A percentile compares a stretch with the other conserved stretches of the same genome.
Evolutionary conservation across 2,888 invertebrate genomes (phyloP).

Genomic region (Aspidapion aeneum): DNA sequence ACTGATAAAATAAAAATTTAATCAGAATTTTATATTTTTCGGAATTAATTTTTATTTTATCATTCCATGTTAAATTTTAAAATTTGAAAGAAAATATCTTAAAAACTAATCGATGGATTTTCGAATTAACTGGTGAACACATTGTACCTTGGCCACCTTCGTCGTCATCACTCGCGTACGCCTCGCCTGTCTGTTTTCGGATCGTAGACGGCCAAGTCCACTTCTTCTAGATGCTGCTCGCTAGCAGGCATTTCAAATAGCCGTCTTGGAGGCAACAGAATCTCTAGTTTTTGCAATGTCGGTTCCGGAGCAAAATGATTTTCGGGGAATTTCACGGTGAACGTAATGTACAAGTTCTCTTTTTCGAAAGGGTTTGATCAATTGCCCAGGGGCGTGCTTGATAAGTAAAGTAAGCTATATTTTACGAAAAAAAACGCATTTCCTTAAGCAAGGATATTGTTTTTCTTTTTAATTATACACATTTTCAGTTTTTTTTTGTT

Average conservation of each 20-base stretch:
- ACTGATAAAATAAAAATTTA: no score
- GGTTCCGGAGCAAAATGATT: constrained; percentile 71
- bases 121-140: constrained; percentile 84
- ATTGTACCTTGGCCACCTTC: constrained; percentile 59
- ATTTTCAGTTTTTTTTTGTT: no score
- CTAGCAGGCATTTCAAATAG: constrained; percentile 68
- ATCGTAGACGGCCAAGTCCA: constrained; percentile 73
- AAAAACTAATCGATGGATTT: no score
- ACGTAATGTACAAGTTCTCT: constrained; percentile 83
- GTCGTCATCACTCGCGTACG: constrained; percentile 68
- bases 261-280: constrained; percentile 69
- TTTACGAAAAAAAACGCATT: no score
- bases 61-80: no score
- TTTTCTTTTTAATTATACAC: no score
- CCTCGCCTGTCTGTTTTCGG: constrained; percentile 62
- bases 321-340: constrained; percentile 81
- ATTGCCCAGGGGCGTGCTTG: constrained; percentile 72
- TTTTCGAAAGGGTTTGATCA: constrained; percentile 79
- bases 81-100: no score
- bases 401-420: constrained; percentile 79
- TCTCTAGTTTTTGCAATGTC: constrained; percentile 66
- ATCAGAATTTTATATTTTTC: no score
- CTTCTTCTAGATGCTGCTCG: constrained; percentile 85
- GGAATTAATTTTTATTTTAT: no score
- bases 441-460: no score